A percentile compares a stretch with the other conserved stretches of the same genome.
These are phyloP conservation scores for Psilopogon haemacephalus DNA, from an alignment of 2,113 vertebrate genomes.

Conservation along the genomic window DNA sequence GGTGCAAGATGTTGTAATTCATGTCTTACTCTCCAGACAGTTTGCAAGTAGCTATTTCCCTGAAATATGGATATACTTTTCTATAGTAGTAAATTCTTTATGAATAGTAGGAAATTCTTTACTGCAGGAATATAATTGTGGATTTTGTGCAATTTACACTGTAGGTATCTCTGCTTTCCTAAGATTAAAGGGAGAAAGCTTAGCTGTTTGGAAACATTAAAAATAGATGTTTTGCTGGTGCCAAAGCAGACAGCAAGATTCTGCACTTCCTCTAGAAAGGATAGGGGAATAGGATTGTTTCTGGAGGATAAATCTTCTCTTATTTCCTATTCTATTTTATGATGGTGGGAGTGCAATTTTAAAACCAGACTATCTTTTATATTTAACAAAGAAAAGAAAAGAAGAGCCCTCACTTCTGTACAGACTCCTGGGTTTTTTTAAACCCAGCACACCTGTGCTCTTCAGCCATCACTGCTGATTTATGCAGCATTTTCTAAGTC, in stretches of 20 bases:
- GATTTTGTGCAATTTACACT: slow-evolving; percentile 6
- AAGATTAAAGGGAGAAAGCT: background rate
- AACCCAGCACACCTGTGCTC: background rate
- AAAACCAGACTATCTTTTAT: background rate
- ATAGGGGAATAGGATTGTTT: background rate
- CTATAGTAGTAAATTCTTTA: slow-evolving; percentile 23
- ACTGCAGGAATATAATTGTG: slow-evolving; percentile 12
- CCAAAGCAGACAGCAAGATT: background rate
- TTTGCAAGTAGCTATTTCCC: background rate
- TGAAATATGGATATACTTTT: background rate
- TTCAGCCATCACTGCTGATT: background rate
- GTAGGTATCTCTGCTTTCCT: background rate
- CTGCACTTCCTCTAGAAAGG: background rate
- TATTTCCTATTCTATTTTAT: background rate
- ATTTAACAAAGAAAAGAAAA: background rate
- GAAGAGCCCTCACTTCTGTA: background rate
- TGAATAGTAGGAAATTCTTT: slow-evolving; percentile 26
- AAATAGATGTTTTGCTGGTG: slow-evolving; percentile 31
- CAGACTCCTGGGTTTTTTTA: background rate
- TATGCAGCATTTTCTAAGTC: background rate
- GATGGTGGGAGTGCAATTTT: background rate
- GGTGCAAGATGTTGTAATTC: background rate
- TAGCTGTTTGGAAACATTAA: slow-evolving; percentile 11
- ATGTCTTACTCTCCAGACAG: background rate
- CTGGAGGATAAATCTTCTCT: background rate